Evolutionary conservation across 2,113 vertebrate genomes (phyloP), one percentile per base, ranked within the genome.

Genomic region (Nettapus auritus): DNA sequence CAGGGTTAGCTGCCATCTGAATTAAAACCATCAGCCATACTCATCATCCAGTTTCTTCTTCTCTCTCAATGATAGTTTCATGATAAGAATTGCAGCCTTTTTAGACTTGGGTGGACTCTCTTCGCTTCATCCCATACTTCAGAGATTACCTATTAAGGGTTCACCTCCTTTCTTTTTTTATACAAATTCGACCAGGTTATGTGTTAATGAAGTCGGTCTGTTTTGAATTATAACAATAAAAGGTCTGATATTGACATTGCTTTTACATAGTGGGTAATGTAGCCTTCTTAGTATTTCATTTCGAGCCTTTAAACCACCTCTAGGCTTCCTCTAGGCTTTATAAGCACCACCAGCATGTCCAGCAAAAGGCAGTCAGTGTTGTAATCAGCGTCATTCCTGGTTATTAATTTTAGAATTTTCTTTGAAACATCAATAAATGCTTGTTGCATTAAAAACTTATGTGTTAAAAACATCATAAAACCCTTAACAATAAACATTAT

Each of bases 131-230:
- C 42, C 55, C 18, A 2, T n/a, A 55, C n/a, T 60, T 69, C 8
- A 18, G 33, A n/a, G 21, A 5, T 56, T 50, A 21, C 13, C 31
- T 34, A 0, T 26, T 71, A 55, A 22, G 31, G 56, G 36, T 12
- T 59, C 4, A 5, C 20, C 23, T 16, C 11, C 8, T 0, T 59
- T 78, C 33, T 42, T 19, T 9, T 67, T 70, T 33, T 25, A 8
- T 50, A 42, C 17, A 38, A 40, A 2, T 0, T 4, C 64, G 81
- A 55, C 25, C 64, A 0, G 1, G 11, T 12, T 36, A 13, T 34
- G 33, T 34, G 63, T 38, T 75, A n/a, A 28, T 60, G 73, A 63
- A 46, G 8, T 42, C 62, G 26, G 26, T 13, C 42, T 56, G 56
- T 59, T 57, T 36, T 68, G 36, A 57, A 68, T 62, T 48, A 33